Conservation (phyloP, 2,888 invertebrate species). For the Aleiodes testaceus region DNA sequence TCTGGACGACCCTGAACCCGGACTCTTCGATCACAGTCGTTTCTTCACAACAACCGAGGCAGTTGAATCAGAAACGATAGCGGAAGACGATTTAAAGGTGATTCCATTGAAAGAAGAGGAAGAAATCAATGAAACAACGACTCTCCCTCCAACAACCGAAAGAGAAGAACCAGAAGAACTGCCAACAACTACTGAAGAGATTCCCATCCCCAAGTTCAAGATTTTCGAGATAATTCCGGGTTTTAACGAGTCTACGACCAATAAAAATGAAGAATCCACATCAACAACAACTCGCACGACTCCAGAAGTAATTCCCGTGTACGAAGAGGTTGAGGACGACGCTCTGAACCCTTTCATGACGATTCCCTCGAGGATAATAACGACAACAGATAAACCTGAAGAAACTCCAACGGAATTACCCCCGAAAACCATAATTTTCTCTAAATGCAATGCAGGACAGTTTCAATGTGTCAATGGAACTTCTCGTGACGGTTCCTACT, state of each 20-base stretch:
- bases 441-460: conserved; percentile 76
- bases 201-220: conserved; percentile 51
- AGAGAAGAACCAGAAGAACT: conserved; percentile 26
- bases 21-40: conserved; percentile 60
- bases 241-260: conserved; percentile 40
- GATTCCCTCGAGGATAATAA: conserved; percentile 39
- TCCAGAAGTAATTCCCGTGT: conserved; percentile 66
- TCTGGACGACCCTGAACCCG: conserved; percentile 60
- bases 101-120: conserved; percentile 62
- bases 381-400: background rate
- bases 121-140: conserved; percentile 26
- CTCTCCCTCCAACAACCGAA: conserved; percentile 35
- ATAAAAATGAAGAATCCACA: conserved; percentile 2
- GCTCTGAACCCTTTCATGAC: conserved; percentile 48
- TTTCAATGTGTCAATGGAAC: conserved; percentile 78
- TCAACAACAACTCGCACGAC: conserved; percentile 37
- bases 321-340: conserved; percentile 62
- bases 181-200: conserved; percentile 44
- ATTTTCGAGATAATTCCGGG: conserved; percentile 51
- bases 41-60: conserved; percentile 58
- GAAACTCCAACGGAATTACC: background rate
- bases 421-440: conserved; percentile 63
- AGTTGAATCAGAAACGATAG: conserved; percentile 39
- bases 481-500: conserved; percentile 76
- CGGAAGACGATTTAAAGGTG: conserved; percentile 57